Evolutionary conservation across 2,888 invertebrate genomes (phyloP).

Genomic region (Rhagophthalmus giganteus): DNA sequence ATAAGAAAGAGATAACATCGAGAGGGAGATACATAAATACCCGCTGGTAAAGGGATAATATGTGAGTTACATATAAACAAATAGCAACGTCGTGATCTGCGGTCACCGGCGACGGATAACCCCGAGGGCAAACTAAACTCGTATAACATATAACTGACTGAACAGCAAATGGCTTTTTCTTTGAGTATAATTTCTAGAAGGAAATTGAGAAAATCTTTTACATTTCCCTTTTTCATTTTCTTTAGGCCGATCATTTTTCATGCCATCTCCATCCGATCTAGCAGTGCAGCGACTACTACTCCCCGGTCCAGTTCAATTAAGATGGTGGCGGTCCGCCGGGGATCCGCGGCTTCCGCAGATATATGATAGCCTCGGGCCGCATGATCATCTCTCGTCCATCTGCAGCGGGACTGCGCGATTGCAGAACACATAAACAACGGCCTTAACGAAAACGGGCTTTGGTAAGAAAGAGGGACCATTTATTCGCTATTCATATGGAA

Average conservation of each 20-base stretch:
- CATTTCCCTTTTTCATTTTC: slow-evolving; percentile 56
- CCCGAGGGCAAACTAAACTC: slow-evolving; percentile 36
- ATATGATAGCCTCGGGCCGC: slow-evolving; percentile 40
- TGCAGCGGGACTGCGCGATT: slow-evolving; percentile 30
- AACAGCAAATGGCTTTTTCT: slow-evolving; percentile 51
- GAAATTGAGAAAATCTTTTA: slow-evolving; percentile 58
- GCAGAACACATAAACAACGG: slow-evolving; percentile 31
- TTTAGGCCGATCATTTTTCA: slow-evolving; percentile 58
- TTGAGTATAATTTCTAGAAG: slow-evolving; percentile 55
- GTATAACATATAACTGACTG: slow-evolving; percentile 44
- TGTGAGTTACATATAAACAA: slow-evolving; percentile 33
- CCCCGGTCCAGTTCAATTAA: slow-evolving; percentile 56
- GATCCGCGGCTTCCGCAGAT: slow-evolving; percentile 42
- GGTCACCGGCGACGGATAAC: slow-evolving; percentile 35
- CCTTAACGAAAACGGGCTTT: slow-evolving; percentile 14
- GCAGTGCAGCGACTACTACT: slow-evolving; percentile 40
- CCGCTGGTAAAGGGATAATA: slow-evolving; percentile 28
- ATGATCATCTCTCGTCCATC: slow-evolving; percentile 39
- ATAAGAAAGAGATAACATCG: slow-evolving; percentile 25
- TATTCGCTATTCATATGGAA: slow-evolving; percentile 30
- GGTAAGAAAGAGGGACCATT: slow-evolving; percentile 12
- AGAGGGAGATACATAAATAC: slow-evolving; percentile 15
- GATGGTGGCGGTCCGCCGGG: slow-evolving; percentile 50
- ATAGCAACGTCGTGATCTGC: slow-evolving; percentile 34
- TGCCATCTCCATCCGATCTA: slow-evolving; percentile 54